Evolutionary conservation across 2,888 invertebrate species (phyloP).

Genomic region (Phanerotoma sp.): DNA sequence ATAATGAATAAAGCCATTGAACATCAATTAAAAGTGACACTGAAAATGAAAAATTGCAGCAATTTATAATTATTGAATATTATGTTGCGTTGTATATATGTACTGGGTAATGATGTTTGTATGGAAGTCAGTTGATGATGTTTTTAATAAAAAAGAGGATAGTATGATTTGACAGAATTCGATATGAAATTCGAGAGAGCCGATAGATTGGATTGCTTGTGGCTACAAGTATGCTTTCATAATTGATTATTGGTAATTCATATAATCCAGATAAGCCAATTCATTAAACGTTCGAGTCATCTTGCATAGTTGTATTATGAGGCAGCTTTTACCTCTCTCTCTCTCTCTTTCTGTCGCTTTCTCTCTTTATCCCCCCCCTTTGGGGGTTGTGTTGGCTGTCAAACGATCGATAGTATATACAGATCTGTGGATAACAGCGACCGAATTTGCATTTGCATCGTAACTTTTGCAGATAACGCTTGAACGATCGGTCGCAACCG

Average conservation of each 20-base stretch:
- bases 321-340: constrained; percentile 11
- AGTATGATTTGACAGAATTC: background rate
- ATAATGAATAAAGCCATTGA: too few relatives aligned
- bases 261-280: constrained; percentile 44
- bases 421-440: constrained; percentile 25
- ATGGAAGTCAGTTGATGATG: background rate
- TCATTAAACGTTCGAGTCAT: constrained; percentile 35
- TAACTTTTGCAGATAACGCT: constrained; percentile 32
- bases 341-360: constrained; percentile 11
- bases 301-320: constrained; percentile 36
- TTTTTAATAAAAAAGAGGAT: background rate
- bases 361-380: constrained; percentile 17
- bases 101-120: too few relatives aligned
- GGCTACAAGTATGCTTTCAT: constrained; percentile 28
- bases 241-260: constrained; percentile 48
- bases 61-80: too few relatives aligned
- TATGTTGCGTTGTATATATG: too few relatives aligned
- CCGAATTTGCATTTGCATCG: constrained; percentile 25
- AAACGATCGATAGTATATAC: constrained; percentile 25
- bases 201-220: constrained; percentile 3
- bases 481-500: constrained; percentile 26
- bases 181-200: background rate
- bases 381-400: constrained; percentile 6
- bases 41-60: too few relatives aligned
- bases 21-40: too few relatives aligned